These are phyloP conservation scores for Sturnira hondurensis DNA, from an alignment of 2,113 vertebrate genomes.

Conservation along the genomic window DNA sequence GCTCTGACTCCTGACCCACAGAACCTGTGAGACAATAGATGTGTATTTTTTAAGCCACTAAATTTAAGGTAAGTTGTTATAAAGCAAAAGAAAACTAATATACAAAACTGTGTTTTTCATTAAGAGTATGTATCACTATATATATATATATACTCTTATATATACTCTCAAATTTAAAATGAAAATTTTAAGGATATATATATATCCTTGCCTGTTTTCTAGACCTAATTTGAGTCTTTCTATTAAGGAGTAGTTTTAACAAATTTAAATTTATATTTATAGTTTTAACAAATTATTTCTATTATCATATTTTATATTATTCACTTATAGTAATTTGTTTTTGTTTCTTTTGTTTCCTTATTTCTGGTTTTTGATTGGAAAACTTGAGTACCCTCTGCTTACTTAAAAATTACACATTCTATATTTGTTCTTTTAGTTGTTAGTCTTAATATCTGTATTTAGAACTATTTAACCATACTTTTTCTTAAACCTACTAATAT, in stretches of 20 bases:
- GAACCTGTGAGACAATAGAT: not conserved
- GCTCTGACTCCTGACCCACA: not conserved
- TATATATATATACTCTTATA: not conserved
- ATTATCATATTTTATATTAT: not conserved
- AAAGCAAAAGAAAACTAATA: not conserved
- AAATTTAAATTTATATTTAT: not conserved
- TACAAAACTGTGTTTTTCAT: not conserved
- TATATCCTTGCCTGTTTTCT: not conserved
- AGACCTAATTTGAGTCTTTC: not conserved
- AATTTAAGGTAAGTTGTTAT: not conserved
- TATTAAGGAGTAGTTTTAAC: not conserved
- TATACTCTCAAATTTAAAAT: no score
- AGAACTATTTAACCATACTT: not conserved
- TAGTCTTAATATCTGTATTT: not conserved
- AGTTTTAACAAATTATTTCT: not conserved
- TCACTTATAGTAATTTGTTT: not conserved
- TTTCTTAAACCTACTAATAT: not conserved
- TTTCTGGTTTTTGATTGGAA: not conserved
- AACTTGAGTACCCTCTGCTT: not conserved
- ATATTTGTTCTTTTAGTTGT: not conserved
- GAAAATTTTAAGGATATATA: no score
- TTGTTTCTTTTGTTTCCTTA: not conserved
- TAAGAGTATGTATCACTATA: not conserved
- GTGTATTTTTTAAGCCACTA: not conserved
- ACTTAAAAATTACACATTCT: not conserved